Conservation (phyloP, 2,888 invertebrate genomes). For the Heliothis peltigera region DNA sequence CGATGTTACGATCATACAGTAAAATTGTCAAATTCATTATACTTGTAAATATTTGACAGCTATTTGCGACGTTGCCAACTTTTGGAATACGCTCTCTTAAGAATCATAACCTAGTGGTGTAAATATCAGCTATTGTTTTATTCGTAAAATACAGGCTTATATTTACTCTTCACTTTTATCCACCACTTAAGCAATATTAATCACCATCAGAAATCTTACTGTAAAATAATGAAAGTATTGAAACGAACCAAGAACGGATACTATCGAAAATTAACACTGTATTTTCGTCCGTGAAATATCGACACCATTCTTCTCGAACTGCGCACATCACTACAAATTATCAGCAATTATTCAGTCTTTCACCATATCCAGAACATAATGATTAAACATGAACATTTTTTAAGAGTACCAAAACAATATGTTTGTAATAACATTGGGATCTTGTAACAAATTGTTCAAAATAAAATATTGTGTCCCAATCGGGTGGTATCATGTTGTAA, state of each 20-base stretch:
- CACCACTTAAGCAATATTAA: neutral
- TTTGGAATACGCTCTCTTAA: no score
- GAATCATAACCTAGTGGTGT: no score
- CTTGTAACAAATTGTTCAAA: constrained; percentile 59
- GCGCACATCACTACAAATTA: constrained; percentile 27
- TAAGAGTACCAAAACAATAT: constrained; percentile 47
- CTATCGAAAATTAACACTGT: constrained; percentile 20
- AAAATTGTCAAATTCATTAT: no score
- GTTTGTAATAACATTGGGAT: constrained; percentile 42
- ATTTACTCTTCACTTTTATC: no score
- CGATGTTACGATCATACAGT: no score
- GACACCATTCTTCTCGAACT: constrained; percentile 1
- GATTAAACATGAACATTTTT: constrained; percentile 41
- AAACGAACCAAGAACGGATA: neutral
- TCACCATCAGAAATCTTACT: neutral
- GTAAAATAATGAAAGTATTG: neutral
- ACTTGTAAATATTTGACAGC: no score
- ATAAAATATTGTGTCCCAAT: constrained; percentile 47
- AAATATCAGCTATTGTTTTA: no score
- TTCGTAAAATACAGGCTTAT: no score
- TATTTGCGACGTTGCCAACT: no score
- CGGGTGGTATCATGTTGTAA: constrained; percentile 45
- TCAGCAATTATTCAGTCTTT: constrained; percentile 35
- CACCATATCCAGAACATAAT: constrained; percentile 25
- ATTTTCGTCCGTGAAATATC: constrained; percentile 29